These are phyloP conservation scores for Myotis yumanensis DNA, from an alignment of 2,113 vertebrate genomes.

Conservation along the genomic window DNA sequence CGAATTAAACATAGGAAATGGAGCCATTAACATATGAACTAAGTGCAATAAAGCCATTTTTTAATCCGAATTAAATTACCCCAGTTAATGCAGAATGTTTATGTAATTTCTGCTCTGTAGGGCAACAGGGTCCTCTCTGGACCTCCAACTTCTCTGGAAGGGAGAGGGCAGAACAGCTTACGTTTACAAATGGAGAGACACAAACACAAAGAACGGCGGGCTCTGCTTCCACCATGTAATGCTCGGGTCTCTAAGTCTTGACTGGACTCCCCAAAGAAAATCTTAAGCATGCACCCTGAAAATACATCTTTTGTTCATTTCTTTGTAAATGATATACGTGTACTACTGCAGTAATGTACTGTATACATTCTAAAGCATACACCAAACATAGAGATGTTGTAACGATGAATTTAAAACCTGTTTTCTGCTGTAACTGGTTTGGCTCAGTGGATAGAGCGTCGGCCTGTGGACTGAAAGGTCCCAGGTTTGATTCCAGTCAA, in stretches of 20 bases:
- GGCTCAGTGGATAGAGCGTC: too few species aligned
- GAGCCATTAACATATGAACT: constrained; percentile 50
- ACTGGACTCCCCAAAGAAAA: neutral
- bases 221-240: neutral
- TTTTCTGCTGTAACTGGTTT: neutral
- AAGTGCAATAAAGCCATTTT: constrained; percentile 49
- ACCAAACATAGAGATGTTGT: constrained; percentile 4
- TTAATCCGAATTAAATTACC: constrained; percentile 46
- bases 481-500: too few species aligned
- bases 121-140: neutral
- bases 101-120: constrained; percentile 43
- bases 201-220: neutral
- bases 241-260: neutral
- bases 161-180: neutral
- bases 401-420: neutral
- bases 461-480: too few species aligned
- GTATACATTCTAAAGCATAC: neutral
- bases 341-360: neutral
- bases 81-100: constrained; percentile 42
- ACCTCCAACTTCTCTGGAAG: neutral
- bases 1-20: constrained; percentile 67
- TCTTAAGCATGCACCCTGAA: neutral
- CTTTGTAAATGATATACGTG: neutral
- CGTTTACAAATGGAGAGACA: neutral
- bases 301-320: neutral